Conservation (phyloP, 2,113 vertebrate genomes). For the Cyrtonyx montezumae region DNA sequence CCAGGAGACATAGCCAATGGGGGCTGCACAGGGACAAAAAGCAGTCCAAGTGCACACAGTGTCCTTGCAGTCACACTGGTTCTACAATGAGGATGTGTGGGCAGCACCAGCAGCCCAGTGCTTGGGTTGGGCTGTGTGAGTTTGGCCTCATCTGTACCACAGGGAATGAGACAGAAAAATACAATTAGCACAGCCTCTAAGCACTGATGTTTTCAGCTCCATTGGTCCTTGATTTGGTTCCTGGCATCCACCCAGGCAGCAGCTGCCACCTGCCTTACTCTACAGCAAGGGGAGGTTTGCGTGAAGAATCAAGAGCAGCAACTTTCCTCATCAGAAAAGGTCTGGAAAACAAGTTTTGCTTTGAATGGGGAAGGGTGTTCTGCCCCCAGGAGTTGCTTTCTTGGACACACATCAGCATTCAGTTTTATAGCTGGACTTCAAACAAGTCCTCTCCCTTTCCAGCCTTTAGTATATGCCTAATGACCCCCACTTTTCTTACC, state of each 20-base stretch:
- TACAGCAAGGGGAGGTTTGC: neutral
- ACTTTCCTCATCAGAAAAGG: neutral
- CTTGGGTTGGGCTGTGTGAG: accelerated
- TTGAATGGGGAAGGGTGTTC: neutral
- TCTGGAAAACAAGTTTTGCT: constrained; percentile 2
- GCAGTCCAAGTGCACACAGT: too few species aligned
- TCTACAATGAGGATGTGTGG: neutral
- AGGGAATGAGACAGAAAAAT: neutral
- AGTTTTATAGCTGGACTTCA: neutral
- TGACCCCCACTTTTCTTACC: neutral
- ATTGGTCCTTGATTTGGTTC: neutral
- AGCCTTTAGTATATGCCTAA: neutral
- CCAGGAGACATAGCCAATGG: neutral
- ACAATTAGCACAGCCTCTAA: constrained; percentile 3
- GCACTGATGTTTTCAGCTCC: neutral
- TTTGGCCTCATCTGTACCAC: neutral
- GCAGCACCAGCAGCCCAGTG: neutral
- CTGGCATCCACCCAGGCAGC: neutral
- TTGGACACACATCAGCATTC: neutral
- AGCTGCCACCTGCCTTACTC: neutral
- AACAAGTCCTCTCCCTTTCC: neutral
- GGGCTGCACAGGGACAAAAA: too few species aligned
- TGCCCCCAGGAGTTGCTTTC: neutral
- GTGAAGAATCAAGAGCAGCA: neutral
- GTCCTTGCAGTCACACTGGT: neutral